A percentile compares a stretch with the other conserved stretches of the same genome.
These are phyloP conservation scores for Chironomus striatipennis DNA, from an alignment of 1,140 invertebrate genomes.

Conservation along the genomic window DNA sequence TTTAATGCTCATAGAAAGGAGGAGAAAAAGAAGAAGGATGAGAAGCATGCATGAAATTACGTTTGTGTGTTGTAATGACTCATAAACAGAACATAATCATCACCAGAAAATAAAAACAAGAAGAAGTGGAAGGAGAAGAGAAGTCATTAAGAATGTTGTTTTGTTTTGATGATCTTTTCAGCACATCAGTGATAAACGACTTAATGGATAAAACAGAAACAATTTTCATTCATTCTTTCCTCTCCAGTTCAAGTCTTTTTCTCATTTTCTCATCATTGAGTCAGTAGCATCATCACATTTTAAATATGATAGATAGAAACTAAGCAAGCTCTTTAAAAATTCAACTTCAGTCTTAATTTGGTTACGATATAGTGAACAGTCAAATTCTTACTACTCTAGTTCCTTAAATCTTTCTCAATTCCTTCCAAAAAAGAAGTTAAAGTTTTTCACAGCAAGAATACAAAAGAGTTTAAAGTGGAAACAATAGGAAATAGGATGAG, in stretches of 20 bases:
- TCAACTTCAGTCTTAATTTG: background rate
- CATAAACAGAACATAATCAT: background rate
- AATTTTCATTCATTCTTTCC: background rate
- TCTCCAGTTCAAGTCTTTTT: background rate
- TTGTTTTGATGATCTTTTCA: constrained; percentile 5
- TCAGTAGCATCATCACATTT: background rate
- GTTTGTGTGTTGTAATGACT: background rate
- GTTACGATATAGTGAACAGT: background rate
- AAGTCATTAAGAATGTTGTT: background rate
- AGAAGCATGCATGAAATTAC: background rate
- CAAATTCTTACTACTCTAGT: background rate
- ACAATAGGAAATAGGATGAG: too few relatives aligned
- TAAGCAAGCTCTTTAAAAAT: background rate
- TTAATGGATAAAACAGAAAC: constrained; percentile 22
- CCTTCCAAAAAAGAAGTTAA: too few relatives aligned
- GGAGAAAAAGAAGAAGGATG: background rate
- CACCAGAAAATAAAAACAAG: background rate
- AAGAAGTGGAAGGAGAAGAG: background rate
- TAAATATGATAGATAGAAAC: too few relatives aligned
- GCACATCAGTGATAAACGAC: constrained; percentile 19
- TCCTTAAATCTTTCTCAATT: too few relatives aligned
- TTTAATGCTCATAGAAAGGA: background rate
- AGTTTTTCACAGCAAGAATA: too few relatives aligned
- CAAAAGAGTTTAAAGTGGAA: too few relatives aligned
- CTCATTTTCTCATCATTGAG: background rate